Evolutionary conservation across 2,888 invertebrate genomes (phyloP).

Genomic region (Synergus umbraculus): DNA sequence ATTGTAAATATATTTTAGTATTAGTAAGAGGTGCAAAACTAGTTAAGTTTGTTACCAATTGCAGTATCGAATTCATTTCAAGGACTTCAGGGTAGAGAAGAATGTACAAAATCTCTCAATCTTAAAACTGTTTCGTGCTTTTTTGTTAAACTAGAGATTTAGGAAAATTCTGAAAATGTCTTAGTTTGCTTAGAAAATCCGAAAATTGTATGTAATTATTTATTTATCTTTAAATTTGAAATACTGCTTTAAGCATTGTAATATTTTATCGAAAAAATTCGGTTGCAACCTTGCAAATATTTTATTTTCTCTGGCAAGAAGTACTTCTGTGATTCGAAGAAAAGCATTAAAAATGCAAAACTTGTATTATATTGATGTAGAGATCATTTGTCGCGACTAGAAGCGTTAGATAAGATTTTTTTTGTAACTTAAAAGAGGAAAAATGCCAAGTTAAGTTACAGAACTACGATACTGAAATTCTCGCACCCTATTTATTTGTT

Average conservation of each 20-base stretch:
- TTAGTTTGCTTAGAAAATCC: constrained; percentile 6
- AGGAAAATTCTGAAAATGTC: background rate
- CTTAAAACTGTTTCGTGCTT: background rate
- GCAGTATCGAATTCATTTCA: constrained; percentile 65
- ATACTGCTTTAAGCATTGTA: background rate
- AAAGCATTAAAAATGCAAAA: constrained; percentile 45
- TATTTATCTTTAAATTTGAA: constrained; percentile 3
- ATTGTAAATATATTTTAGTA: constrained; percentile 66
- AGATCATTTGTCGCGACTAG: constrained; percentile 41
- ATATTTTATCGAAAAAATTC: constrained; percentile 2
- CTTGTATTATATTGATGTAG: constrained; percentile 44
- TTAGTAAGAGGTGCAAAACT: constrained; percentile 68
- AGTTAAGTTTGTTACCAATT: constrained; percentile 72
- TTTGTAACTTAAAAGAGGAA: constrained; percentile 4
- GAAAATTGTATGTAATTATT: constrained; percentile 1
- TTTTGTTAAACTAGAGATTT: background rate
- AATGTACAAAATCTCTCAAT: constrained; percentile 35
- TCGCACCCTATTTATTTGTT: constrained; percentile 63
- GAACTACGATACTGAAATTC: constrained; percentile 45
- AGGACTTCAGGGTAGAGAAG: constrained; percentile 49
- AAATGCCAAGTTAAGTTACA: constrained; percentile 34
- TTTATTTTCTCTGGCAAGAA: constrained; percentile 28
- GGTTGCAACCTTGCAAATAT: constrained; percentile 13
- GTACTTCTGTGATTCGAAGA: constrained; percentile 25
- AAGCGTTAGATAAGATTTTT: constrained; percentile 27